Percentiles rank a stretch among this genome's conserved stretches.
These are phyloP conservation scores for Nemotelus pantherinus DNA, from an alignment of 2,888 invertebrate genomes.

Conservation along the genomic window DNA sequence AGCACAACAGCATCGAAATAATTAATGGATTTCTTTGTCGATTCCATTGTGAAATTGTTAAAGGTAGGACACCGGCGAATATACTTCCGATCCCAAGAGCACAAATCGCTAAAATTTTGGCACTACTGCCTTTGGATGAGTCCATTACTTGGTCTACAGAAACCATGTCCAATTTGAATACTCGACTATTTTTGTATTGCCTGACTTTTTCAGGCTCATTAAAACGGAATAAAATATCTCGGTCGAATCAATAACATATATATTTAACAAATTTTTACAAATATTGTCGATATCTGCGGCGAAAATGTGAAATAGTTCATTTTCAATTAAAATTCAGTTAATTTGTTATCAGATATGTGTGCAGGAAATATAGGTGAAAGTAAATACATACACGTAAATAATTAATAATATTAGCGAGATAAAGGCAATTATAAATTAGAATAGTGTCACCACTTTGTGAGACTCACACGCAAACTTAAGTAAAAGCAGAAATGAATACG, in stretches of 20 bases:
- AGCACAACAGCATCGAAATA: slow-evolving; percentile 77
- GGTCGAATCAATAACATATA: not conserved
- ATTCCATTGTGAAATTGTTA: slow-evolving; percentile 70
- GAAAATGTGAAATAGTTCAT: no score
- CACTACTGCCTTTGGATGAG: slow-evolving; percentile 58
- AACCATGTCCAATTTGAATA: not conserved
- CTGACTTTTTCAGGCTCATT: not conserved
- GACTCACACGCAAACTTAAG: no score
- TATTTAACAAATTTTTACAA: no score
- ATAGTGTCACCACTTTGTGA: no score
- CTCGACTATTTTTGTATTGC: not conserved
- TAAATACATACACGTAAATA: no score
- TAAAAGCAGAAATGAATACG: no score
- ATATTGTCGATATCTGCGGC: no score
- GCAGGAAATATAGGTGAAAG: no score
- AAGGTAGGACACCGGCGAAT: slow-evolving; percentile 75
- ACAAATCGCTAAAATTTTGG: slow-evolving; percentile 75
- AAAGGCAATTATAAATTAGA: no score
- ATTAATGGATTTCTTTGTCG: slow-evolving; percentile 70
- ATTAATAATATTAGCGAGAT: no score
- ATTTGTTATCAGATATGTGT: no score
- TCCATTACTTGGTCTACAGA: not conserved
- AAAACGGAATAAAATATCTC: not conserved
- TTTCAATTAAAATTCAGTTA: no score
- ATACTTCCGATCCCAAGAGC: slow-evolving; percentile 76